Evolutionary conservation across 2,888 invertebrate species (phyloP).

Genomic region (Lasioglossum calceatum): DNA sequence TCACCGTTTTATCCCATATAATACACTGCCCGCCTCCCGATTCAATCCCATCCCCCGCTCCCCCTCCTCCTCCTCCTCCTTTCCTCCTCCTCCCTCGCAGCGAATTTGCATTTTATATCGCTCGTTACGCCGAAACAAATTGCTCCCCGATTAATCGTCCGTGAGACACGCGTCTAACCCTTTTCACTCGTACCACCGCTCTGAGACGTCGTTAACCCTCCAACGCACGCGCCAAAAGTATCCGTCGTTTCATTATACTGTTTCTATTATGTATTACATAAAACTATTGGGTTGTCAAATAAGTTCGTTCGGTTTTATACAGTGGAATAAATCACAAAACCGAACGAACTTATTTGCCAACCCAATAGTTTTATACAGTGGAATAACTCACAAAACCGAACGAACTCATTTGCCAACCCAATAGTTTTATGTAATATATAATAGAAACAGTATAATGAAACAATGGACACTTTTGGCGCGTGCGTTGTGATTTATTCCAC

Average conservation of each 20-base stretch:
- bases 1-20: conserved; percentile 33
- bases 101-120: conserved; percentile 6
- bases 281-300: too few relatives aligned
- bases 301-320: too few relatives aligned
- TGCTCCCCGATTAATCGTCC: neutral
- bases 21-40: conserved; percentile 17
- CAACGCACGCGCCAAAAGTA: neutral
- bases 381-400: too few relatives aligned
- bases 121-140: conserved; percentile 6
- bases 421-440: too few relatives aligned
- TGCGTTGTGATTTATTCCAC: too few relatives aligned
- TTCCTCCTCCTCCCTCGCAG: neutral
- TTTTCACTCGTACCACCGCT: neutral
- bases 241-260: neutral
- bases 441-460: too few relatives aligned
- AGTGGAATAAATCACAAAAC: too few relatives aligned
- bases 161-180: neutral
- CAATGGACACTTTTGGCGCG: too few relatives aligned
- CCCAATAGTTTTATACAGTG: too few relatives aligned
- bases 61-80: neutral
- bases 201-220: neutral
- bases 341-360: too few relatives aligned
- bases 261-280: too few relatives aligned
- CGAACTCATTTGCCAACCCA: too few relatives aligned
- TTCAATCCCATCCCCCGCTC: conserved; percentile 15